These are phyloP conservation scores for Neodiprion pinetum DNA, from an alignment of 1,140 invertebrate species.

Conservation along the genomic window DNA sequence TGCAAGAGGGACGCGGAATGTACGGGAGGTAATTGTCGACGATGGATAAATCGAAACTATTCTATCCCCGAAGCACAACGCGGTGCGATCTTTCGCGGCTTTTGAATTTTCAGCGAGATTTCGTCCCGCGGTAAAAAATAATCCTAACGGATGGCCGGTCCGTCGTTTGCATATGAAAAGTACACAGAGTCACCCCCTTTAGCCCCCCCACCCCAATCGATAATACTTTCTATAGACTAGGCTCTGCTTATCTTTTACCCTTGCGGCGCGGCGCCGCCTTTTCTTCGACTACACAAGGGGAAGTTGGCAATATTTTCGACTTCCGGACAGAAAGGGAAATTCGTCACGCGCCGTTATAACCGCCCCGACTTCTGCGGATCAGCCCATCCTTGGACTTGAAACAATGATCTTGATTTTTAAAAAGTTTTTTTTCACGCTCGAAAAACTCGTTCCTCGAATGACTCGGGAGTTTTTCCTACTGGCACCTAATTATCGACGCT, in stretches of 20 bases:
- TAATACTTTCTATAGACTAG: constrained; percentile 60
- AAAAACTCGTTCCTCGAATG: no score
- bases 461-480: no score
- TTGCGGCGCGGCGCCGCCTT: constrained; percentile 21
- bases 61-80: neutral
- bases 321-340: constrained; percentile 42
- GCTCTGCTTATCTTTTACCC: constrained; percentile 56
- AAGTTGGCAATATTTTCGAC: constrained; percentile 59
- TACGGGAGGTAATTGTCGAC: neutral
- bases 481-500: no score
- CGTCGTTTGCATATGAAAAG: constrained; percentile 62
- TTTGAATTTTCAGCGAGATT: neutral
- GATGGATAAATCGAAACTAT: neutral
- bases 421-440: no score
- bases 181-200: constrained; percentile 10
- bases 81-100: neutral
- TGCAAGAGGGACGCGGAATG: neutral
- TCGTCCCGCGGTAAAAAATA: constrained; percentile 43
- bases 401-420: no score
- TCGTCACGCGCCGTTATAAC: neutral
- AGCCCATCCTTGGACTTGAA: no score
- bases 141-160: constrained; percentile 59
- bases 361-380: neutral
- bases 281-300: constrained; percentile 35
- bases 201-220: constrained; percentile 49